These are phyloP conservation scores for Pheosia gnoma DNA, from an alignment of 2,888 invertebrate species.

Conservation along the genomic window DNA sequence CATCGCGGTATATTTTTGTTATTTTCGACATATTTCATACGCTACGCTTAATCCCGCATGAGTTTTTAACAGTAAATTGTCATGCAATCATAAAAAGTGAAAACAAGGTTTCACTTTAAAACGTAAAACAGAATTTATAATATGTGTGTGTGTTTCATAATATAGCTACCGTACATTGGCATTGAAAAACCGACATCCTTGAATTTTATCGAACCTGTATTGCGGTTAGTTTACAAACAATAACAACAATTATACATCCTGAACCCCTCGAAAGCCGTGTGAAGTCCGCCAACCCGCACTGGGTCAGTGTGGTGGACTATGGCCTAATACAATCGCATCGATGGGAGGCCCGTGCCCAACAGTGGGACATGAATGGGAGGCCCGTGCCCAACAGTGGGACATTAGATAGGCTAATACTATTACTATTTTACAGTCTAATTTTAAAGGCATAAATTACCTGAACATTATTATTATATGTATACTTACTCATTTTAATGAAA, in stretches of 20 bases:
- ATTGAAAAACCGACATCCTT: slow-evolving; percentile 20
- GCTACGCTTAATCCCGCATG: slow-evolving; percentile 57
- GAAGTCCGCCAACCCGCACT: too few species aligned
- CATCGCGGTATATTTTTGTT: slow-evolving; percentile 29
- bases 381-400: too few species aligned
- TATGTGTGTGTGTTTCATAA: slow-evolving; percentile 26
- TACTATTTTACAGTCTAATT: too few species aligned
- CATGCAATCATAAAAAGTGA: slow-evolving; percentile 77
- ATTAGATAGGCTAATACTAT: too few species aligned
- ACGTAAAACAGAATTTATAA: slow-evolving; percentile 34
- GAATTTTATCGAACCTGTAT: background rate
- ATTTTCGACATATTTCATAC: slow-evolving; percentile 40
- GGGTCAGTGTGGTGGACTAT: too few species aligned
- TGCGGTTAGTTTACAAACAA: background rate
- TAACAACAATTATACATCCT: background rate
- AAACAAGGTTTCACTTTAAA: slow-evolving; percentile 66
- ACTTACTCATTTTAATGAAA: background rate
- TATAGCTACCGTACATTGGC: slow-evolving; percentile 22
- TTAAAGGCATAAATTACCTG: too few species aligned
- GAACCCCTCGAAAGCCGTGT: too few species aligned
- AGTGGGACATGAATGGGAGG: too few species aligned
- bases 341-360: too few species aligned
- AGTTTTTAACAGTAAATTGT: slow-evolving; percentile 57
- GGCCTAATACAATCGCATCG: too few species aligned
- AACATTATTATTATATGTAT: too few species aligned